Evolutionary conservation across 92 coral and sea anemone genomes (phyloP).

Genomic region (Chrysogorgia sp.): DNA sequence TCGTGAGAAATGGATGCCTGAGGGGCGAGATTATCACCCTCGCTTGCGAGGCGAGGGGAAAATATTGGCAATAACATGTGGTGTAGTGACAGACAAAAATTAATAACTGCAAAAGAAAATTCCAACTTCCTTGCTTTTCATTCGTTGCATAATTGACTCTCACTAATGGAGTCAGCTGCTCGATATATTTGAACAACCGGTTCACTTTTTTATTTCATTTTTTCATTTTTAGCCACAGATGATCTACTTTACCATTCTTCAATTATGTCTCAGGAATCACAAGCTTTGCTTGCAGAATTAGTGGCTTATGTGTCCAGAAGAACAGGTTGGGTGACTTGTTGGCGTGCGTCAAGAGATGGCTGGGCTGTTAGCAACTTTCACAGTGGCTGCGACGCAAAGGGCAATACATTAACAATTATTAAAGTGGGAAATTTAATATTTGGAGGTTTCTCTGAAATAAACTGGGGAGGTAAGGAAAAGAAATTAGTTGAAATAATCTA

Average conservation of each 20-base stretch:
- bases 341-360: conserved; percentile 1
- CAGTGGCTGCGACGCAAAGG: background rate
- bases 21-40: no score
- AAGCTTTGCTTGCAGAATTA: background rate
- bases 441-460: background rate
- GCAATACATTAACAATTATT: background rate
- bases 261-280: background rate
- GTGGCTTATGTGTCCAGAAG: background rate
- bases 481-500: background rate
- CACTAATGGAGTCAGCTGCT: no score
- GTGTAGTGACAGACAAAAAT: no score
- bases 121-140: no score
- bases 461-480: background rate
- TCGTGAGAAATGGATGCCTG: no score
- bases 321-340: background rate
- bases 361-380: background rate
- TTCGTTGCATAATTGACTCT: no score
- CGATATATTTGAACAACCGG: no score
- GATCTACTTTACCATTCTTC: background rate
- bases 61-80: no score
- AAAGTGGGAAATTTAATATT: background rate
- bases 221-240: background rate
- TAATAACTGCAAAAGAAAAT: no score
- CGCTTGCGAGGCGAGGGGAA: no score
- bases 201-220: no score